A percentile compares a stretch with the other conserved stretches of the same genome.
Evolutionary conservation across 2,888 invertebrate genomes (phyloP).

Genomic region (Sabatieria punctata): DNA sequence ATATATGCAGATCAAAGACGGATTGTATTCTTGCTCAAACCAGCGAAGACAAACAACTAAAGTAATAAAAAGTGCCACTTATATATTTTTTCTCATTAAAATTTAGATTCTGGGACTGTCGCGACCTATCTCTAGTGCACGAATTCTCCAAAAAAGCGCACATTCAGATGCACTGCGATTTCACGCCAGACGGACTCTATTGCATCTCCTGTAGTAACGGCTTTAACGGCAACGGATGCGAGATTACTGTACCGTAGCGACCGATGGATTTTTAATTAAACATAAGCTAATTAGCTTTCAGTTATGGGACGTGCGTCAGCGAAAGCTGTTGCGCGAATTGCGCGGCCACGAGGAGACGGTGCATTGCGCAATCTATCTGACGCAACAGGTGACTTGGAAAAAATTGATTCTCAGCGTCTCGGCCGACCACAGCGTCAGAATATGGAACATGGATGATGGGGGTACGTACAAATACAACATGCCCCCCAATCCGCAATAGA

Average conservation of each 20-base stretch:
- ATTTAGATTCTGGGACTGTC: constrained; percentile 35
- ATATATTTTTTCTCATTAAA: too few species aligned
- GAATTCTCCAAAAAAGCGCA: constrained; percentile 34
- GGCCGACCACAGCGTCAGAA: constrained; percentile 31
- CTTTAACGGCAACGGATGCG: constrained; percentile 37
- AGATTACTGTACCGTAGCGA: constrained; percentile 34
- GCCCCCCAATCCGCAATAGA: too few species aligned
- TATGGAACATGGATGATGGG: constrained; percentile 34
- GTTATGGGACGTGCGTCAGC: constrained; percentile 12
- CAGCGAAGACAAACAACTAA: constrained; percentile 38
- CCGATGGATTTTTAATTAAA: background rate
- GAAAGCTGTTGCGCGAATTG: constrained; percentile 16
- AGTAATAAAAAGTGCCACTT: constrained; percentile 21
- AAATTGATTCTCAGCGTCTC: constrained; percentile 31
- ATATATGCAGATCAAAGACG: constrained; percentile 31
- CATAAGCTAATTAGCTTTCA: too few species aligned
- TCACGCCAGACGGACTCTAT: constrained; percentile 28
- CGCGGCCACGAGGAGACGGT: constrained; percentile 27
- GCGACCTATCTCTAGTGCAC: constrained; percentile 27
- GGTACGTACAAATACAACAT: constrained; percentile 21
- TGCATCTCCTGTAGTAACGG: constrained; percentile 37
- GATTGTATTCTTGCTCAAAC: constrained; percentile 33
- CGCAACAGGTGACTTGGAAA: constrained; percentile 26
- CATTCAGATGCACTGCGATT: constrained; percentile 36
- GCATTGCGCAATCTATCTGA: constrained; percentile 18